A percentile compares a stretch with the other conserved stretches of the same genome.
phyloP scores from a whole-genome alignment of 2,888 invertebrate species.

The Sminthurinus aureus region DNA sequence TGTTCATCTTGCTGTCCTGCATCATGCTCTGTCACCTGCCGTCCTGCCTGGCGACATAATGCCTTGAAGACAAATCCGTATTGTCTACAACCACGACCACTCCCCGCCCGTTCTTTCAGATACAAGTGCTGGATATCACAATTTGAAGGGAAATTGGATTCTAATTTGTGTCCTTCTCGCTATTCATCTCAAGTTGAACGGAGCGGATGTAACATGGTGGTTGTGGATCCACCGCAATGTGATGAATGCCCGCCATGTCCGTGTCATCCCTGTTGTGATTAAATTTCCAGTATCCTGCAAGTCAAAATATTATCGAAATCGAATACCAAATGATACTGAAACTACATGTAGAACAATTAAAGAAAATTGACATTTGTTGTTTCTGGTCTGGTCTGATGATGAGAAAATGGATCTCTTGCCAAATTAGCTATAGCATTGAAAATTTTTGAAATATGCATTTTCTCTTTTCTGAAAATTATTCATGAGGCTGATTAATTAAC shows the following conservation, averaged over 20 bases:
- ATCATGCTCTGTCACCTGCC: conserved; percentile 10
- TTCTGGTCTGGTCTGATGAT: no score
- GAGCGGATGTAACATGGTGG: conserved; percentile 29
- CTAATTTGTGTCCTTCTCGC: conserved; percentile 26
- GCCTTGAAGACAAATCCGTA: conserved; percentile 19
- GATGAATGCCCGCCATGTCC: not conserved
- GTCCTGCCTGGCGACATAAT: conserved; percentile 21
- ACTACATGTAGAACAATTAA: no score
- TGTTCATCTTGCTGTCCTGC: not conserved
- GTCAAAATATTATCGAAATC: no score
- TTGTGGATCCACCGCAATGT: conserved; percentile 27
- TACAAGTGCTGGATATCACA: conserved; percentile 35
- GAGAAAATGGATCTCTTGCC: no score
- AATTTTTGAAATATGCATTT: no score
- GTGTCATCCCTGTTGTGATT: no score
- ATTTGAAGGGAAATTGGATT: conserved; percentile 22
- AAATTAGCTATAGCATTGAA: no score
- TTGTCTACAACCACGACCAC: conserved; percentile 1
- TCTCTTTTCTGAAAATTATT: no score
- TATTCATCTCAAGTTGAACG: conserved; percentile 27
- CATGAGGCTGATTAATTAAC: no score
- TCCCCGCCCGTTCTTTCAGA: conserved; percentile 21
- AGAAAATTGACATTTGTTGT: no score
- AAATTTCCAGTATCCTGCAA: no score
- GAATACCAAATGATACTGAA: no score